Evolutionary conservation across 2,888 invertebrate genomes (phyloP).

Genomic region (Chloromyia formosa): DNA sequence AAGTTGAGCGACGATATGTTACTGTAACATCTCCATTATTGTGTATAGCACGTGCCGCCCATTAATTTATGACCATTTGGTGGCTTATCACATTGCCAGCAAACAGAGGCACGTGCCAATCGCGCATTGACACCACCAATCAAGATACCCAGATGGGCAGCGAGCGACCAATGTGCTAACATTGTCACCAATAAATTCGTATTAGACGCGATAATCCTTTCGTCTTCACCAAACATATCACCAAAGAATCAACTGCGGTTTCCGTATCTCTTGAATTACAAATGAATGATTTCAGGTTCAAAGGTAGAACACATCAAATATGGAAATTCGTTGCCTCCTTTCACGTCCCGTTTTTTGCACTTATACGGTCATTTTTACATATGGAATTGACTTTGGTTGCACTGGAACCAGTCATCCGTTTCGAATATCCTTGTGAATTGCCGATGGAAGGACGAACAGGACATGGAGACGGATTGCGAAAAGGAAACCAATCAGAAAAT

Average conservation of each 20-base stretch:
- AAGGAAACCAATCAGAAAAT: slow-evolving; percentile 46
- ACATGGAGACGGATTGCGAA: slow-evolving; percentile 29
- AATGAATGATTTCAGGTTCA: neutral
- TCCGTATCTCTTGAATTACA: neutral
- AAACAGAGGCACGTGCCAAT: slow-evolving; percentile 40
- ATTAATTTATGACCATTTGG: slow-evolving; percentile 48
- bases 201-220: slow-evolving; percentile 43
- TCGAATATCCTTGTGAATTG: slow-evolving; percentile 10
- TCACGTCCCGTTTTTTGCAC: slow-evolving; percentile 11
- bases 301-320: slow-evolving; percentile 8
- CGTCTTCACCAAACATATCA: neutral
- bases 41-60: slow-evolving; percentile 43
- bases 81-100: slow-evolving; percentile 36
- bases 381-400: neutral
- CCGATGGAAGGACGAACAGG: slow-evolving; percentile 11
- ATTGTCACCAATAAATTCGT: slow-evolving; percentile 43
- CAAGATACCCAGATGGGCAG: neutral
- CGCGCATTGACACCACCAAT: slow-evolving; percentile 42
- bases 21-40: neutral
- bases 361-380: slow-evolving; percentile 31
- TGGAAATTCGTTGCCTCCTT: neutral
- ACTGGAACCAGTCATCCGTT: slow-evolving; percentile 6
- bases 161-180: slow-evolving; percentile 18
- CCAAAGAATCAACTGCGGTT: neutral
- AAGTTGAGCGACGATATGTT: neutral